A percentile compares a stretch with the other conserved stretches of the same genome.
phyloP scores from a whole-genome alignment of 2,888 invertebrate species.

The Seladonia tumulorum region DNA sequence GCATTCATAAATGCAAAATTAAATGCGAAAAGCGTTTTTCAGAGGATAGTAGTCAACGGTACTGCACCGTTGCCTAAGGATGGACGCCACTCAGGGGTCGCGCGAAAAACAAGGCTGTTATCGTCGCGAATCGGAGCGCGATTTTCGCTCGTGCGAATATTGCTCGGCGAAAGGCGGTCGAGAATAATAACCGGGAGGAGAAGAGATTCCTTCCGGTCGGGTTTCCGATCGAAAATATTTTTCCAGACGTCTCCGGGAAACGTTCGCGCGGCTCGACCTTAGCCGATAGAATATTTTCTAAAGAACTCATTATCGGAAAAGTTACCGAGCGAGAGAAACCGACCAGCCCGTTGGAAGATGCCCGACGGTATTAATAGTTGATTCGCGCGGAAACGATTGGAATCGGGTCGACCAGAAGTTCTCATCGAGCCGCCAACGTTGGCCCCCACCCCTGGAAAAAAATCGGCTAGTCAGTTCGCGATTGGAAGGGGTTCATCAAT shows the following conservation, averaged over 20 bases:
- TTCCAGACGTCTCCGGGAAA: conserved; percentile 72
- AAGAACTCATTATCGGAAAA: conserved; percentile 81
- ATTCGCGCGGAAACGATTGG: conserved; percentile 76
- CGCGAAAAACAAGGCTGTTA: conserved; percentile 1
- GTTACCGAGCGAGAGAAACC: conserved; percentile 62
- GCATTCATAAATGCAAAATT: background rate
- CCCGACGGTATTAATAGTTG: conserved; percentile 76
- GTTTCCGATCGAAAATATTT: conserved; percentile 75
- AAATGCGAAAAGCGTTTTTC: too few species aligned
- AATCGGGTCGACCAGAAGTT: conserved; percentile 75
- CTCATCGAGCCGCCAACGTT: conserved; percentile 40
- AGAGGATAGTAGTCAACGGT: background rate
- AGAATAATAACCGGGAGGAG: background rate
- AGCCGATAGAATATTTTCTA: conserved; percentile 78
- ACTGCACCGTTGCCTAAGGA: background rate
- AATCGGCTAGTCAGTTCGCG: background rate
- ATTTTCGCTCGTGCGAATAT: conserved; percentile 2
- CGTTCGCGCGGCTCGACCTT: conserved; percentile 71
- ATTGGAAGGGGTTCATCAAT: background rate
- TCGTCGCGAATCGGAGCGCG: conserved; percentile 2
- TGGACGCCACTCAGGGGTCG: background rate
- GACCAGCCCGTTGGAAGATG: conserved; percentile 51
- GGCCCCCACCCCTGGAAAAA: background rate
- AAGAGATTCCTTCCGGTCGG: conserved; percentile 4
- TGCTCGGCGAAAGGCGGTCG: background rate